Evolutionary conservation across 2,888 invertebrate species (phyloP).

Genomic region (Stratiomys singularior): DNA sequence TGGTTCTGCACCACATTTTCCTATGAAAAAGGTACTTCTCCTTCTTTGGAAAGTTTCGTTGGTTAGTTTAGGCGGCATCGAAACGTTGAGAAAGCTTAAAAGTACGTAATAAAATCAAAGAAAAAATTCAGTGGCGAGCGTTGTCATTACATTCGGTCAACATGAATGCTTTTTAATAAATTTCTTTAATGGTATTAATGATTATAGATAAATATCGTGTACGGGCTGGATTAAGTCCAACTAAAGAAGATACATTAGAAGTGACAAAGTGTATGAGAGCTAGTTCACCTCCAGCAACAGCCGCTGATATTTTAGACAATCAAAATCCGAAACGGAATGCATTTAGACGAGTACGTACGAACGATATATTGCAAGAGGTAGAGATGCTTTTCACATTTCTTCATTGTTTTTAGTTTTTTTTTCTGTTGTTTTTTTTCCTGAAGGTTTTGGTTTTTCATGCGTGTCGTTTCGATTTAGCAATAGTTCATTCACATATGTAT

Average conservation of each 20-base stretch:
- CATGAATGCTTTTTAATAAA: too few species aligned
- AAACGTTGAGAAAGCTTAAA: constrained; percentile 82
- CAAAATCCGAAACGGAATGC: constrained; percentile 83
- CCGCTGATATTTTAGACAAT: constrained; percentile 87
- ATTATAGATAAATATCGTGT: constrained; percentile 69
- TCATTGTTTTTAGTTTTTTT: constrained; percentile 29
- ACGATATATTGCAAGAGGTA: constrained; percentile 55
- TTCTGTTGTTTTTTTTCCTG: constrained; percentile 15
- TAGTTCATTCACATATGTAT: too few species aligned
- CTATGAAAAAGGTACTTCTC: constrained; percentile 97
- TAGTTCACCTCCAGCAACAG: constrained; percentile 93
- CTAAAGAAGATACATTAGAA: constrained; percentile 93
- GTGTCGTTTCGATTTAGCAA: too few species aligned
- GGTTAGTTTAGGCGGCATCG: constrained; percentile 91
- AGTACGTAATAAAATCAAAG: constrained; percentile 58
- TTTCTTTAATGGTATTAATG: too few species aligned
- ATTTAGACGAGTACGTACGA: constrained; percentile 71
- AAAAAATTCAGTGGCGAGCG: too few species aligned
- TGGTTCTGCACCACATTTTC: constrained; percentile 95
- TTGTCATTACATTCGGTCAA: too few species aligned
- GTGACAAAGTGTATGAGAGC: constrained; percentile 94
- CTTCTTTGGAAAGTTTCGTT: constrained; percentile 95
- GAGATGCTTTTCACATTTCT: constrained; percentile 53
- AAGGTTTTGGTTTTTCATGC: not conserved
- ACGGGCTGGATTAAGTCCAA: constrained; percentile 76